Base-by-base conservation (phyloP, 2,797 vertebrate species). In the Melanotaenia trifasciata region DNA sequence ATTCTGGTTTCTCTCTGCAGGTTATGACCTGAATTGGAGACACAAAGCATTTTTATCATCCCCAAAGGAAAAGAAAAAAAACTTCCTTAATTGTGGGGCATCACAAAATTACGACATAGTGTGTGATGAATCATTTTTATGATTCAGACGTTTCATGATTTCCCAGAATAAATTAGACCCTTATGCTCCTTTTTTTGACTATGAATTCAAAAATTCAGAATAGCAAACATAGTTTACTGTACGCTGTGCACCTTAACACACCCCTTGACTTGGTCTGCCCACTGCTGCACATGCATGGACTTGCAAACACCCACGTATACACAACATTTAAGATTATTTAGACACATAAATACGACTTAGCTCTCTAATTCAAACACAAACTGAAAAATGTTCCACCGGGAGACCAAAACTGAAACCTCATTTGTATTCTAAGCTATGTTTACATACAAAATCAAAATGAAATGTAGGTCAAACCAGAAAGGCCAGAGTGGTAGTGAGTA, bases 381-480 rank as follows among this genome's bases (percentile, higher is more conserved):
- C 74, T 56, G 24, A 36, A 65, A 72, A 66, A 60, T 14, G 22
- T 72, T 83, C 80, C 74, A 84, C 59, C 45, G 32, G 40, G 40
- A 36, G 24, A 77, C 65, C 47, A 22, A 59, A 73, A 80, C 68
- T 38, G 9, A 33, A 79, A 64, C 60, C 70, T 67, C 58, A 63
- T 74, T 80, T 66, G 73, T 57, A 36, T 64, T 75, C n/a, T 20
- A 26, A 74, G 60, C 59, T 50, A 59, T 78, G 72, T 83, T 87
- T 87, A 76, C 74, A 81, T 47, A 65, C 36, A 70, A 58, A 72
- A 57, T 22, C 63, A 20, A 75, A 56, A 28, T 26, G 13, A 84
- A 88, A 91, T 83, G 74, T 87, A 85, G 84, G 82, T 87, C 84
- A 86, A 77, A 77, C 64, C 83, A 77, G 67, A 56, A 70, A 62